Conservation (phyloP, 1,140 invertebrate genomes). For the Calliopsis andreniformis region DNA sequence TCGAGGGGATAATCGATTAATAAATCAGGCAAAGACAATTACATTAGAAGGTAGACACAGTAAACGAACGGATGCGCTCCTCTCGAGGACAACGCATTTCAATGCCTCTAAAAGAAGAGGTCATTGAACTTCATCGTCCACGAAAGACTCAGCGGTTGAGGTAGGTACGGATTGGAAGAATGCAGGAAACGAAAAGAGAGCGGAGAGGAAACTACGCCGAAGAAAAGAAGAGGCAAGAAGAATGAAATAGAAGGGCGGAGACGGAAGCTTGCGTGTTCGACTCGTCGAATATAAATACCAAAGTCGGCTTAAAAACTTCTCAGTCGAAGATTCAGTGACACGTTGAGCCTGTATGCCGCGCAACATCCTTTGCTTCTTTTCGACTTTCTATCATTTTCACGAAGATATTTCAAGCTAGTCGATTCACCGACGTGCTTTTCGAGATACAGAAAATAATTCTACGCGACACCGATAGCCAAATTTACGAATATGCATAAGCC, state of each 20-base stretch:
- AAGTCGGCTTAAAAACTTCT: constrained; percentile 52
- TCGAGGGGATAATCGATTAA: too few relatives aligned
- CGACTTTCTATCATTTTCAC: too few relatives aligned
- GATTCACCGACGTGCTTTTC: too few relatives aligned
- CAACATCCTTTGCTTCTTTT: too few relatives aligned
- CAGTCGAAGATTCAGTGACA: constrained; percentile 65
- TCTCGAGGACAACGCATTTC: neutral
- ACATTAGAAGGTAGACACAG: too few relatives aligned
- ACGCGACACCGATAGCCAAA: too few relatives aligned
- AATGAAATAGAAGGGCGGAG: constrained; percentile 24
- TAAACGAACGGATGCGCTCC: too few relatives aligned
- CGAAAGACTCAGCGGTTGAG: constrained; percentile 55
- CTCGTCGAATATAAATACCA: constrained; percentile 68
- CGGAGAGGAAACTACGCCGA: neutral
- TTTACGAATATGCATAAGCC: constrained; percentile 83
- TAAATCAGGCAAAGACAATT: too few relatives aligned
- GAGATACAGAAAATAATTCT: too few relatives aligned
- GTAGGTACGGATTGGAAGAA: constrained; percentile 19
- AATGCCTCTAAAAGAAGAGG: neutral
- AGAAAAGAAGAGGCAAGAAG: constrained; percentile 20
- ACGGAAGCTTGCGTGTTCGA: constrained; percentile 20
- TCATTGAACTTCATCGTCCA: neutral
- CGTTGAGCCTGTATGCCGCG: too few relatives aligned
- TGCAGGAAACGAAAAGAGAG: constrained; percentile 1
- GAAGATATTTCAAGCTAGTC: too few relatives aligned